Percentiles rank a stretch among this genome's conserved stretches.
These are phyloP conservation scores for Ennomos fuscantarius DNA, from an alignment of 2,888 invertebrate genomes.

Conservation along the genomic window DNA sequence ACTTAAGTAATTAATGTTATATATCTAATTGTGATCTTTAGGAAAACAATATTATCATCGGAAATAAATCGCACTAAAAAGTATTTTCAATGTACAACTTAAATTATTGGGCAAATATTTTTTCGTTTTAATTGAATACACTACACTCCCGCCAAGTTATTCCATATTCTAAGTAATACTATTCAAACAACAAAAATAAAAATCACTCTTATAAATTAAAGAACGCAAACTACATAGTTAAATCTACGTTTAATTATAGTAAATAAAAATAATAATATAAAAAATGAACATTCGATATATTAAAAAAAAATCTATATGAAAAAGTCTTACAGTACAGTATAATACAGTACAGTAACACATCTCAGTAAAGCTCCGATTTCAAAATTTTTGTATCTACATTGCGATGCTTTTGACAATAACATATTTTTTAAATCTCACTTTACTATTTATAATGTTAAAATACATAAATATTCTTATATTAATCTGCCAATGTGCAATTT, in stretches of 20 bases:
- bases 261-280: constrained; percentile 68
- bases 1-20: too few relatives aligned
- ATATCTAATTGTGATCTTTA: too few relatives aligned
- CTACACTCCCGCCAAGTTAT: constrained; percentile 19
- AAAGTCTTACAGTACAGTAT: constrained; percentile 36
- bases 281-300: constrained; percentile 51
- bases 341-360: constrained; percentile 7
- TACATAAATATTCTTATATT: constrained; percentile 57
- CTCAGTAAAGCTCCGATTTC: constrained; percentile 65
- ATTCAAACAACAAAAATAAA: constrained; percentile 32
- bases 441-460: constrained; percentile 49
- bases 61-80: too few relatives aligned
- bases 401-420: constrained; percentile 37
- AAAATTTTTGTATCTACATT: constrained; percentile 53
- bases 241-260: constrained; percentile 57
- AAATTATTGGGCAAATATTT: too few relatives aligned
- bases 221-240: constrained; percentile 32
- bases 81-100: too few relatives aligned
- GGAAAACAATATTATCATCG: too few relatives aligned
- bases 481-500: constrained; percentile 68
- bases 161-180: constrained; percentile 32
- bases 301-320: constrained; percentile 44
- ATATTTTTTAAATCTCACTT: constrained; percentile 8
- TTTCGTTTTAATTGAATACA: not conserved
- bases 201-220: constrained; percentile 24